Evolutionary conservation across 2,797 vertebrate genomes (phyloP), one percentile per base, ranked within the genome.

Genomic region (Lemur catta): DNA sequence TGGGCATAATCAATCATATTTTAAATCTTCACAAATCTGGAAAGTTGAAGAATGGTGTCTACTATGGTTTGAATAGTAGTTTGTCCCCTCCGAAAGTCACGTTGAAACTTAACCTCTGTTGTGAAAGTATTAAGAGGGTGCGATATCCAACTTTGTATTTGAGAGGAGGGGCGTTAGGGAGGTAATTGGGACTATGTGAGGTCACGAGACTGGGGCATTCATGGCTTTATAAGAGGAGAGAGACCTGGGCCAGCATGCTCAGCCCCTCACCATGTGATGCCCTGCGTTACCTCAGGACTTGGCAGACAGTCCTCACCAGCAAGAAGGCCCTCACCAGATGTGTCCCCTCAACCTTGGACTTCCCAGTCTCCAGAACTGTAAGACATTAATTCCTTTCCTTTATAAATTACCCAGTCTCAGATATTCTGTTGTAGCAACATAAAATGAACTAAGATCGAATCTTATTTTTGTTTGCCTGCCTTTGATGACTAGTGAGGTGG

Each of bases 391-490:
- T 74, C 41, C 26, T 71, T 71, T 74, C 30, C 28, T 11, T 22
- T n/a, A 50, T 48, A 76, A 50, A 76, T 46, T 50, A n/a, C 30
- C 74, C 30, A 6, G 30, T 33, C 46, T 48, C 74, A n/a, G 46
- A 10, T n/a, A 50, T 75, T 75, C 72, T 48, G 41, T 48, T 33
- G 30, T 75, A 75, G 43, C 72, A 48, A 30, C 46, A 18, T 30
- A n/a, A 50, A 63, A 76, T 2, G 3, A 46, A 76, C 74, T 76
- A 22, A 76, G 46, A 48, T 10, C n/a, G 30, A 50, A 6, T 52
- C n/a, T 94, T 79, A 46, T 76, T 95, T 97, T 69, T 46, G 15
- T 65, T 96, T 82, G 26, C 30, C 74, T 86, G 4, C n/a, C 8
- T 85, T 85, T 75, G 46, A 57, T 72, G 33, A 18, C 28, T 65